phyloP scores from a whole-genome alignment of 2,797 vertebrate genomes.

The Karalla daura region DNA sequence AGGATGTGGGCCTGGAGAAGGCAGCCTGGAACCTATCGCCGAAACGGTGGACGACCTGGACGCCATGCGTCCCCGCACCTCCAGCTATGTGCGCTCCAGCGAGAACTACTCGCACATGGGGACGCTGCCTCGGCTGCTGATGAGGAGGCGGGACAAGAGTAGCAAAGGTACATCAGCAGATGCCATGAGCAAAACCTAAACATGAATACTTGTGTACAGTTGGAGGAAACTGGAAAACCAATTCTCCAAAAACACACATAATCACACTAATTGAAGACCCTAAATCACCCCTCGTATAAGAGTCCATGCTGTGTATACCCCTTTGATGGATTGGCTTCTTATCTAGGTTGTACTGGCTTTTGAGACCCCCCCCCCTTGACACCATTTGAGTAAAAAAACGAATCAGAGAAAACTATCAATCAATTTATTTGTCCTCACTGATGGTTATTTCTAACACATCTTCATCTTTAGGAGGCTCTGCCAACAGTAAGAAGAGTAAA shows the following conservation, averaged over 20 bases:
- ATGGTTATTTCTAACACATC: too few relatives aligned
- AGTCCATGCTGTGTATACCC: too few relatives aligned
- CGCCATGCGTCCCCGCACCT: constrained; percentile 80
- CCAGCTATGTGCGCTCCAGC: constrained; percentile 87
- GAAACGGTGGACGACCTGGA: constrained; percentile 87
- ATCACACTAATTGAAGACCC: too few relatives aligned
- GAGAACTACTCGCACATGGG: constrained; percentile 93
- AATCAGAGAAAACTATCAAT: too few relatives aligned
- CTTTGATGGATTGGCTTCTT: too few relatives aligned
- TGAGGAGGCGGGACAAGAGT: constrained; percentile 67
- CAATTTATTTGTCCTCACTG: too few relatives aligned
- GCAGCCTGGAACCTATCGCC: constrained; percentile 25
- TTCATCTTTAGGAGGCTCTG: constrained; percentile 25
- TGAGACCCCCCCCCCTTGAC: neutral
- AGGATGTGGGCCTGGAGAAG: neutral
- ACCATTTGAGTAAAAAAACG: too few relatives aligned
- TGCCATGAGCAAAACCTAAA: neutral
- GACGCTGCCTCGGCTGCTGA: constrained; percentile 89
- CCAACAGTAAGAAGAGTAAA: constrained; percentile 63
- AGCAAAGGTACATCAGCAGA: constrained; percentile 53
- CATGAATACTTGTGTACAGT: too few relatives aligned
- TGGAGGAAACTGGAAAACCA: neutral
- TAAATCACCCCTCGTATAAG: too few relatives aligned
- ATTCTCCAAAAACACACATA: neutral
- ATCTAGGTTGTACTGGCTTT: neutral